phyloP scores from a whole-genome alignment of 1,140 invertebrate species.

The Calliopsis andreniformis region DNA sequence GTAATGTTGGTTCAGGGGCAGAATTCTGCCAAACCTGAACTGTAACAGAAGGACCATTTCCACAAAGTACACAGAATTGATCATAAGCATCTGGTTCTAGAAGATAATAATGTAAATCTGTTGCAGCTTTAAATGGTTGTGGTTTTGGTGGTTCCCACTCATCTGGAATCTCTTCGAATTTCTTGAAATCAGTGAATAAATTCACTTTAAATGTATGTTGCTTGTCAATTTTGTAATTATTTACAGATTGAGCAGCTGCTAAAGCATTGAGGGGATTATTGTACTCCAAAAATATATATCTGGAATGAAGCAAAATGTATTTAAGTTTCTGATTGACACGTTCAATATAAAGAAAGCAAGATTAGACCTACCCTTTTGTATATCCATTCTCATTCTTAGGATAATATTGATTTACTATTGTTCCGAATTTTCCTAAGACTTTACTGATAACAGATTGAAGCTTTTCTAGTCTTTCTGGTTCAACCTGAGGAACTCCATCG shows the following conservation, averaged over 20 bases:
- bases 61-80: slow-evolving; percentile 95
- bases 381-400: slow-evolving; percentile 88
- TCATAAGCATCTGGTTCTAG: slow-evolving; percentile 97
- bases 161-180: slow-evolving; percentile 95
- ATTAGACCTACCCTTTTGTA: slow-evolving; percentile 90
- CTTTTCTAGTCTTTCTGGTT: slow-evolving; percentile 94
- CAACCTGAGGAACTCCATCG: slow-evolving; percentile 97
- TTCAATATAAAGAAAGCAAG: background rate
- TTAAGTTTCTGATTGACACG: slow-evolving; percentile 36
- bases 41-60: slow-evolving; percentile 86
- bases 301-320: slow-evolving; percentile 72
- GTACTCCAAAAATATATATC: slow-evolving; percentile 97
- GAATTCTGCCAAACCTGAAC: slow-evolving; percentile 96
- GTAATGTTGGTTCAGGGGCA: slow-evolving; percentile 90
- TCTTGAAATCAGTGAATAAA: slow-evolving; percentile 97
- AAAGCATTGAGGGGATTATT: slow-evolving; percentile 89
- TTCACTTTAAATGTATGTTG: slow-evolving; percentile 97
- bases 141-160: slow-evolving; percentile 95
- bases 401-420: slow-evolving; percentile 94
- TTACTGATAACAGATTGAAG: slow-evolving; percentile 96
- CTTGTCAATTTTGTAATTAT: slow-evolving; percentile 98
- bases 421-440: slow-evolving; percentile 95
- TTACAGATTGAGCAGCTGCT: slow-evolving; percentile 92
- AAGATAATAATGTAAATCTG: slow-evolving; percentile 95
- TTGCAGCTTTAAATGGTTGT: slow-evolving; percentile 92